A percentile compares a stretch with the other conserved stretches of the same genome.
phyloP scores from a whole-genome alignment of 2,113 vertebrate genomes.

The Microcebus ravelobensis region DNA sequence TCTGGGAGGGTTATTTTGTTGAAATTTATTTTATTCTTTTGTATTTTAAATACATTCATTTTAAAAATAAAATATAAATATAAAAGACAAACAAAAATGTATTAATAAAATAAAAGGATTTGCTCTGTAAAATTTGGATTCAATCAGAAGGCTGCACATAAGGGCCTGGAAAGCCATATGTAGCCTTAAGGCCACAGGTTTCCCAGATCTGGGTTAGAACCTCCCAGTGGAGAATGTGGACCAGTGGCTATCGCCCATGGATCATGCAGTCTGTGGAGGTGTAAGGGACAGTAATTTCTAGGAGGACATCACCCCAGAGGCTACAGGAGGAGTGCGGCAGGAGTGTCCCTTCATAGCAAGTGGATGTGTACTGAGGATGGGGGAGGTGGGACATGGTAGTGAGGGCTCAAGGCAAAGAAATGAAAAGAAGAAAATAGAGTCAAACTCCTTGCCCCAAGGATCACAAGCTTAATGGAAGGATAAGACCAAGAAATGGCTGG shows the following conservation, averaged over 20 bases:
- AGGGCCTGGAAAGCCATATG: too few relatives aligned
- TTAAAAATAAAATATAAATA: too few relatives aligned
- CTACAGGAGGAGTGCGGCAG: background rate
- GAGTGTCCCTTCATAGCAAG: background rate
- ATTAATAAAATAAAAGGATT: too few relatives aligned
- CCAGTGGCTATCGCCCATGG: background rate
- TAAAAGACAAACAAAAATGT: too few relatives aligned
- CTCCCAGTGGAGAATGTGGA: background rate
- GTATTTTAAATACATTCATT: too few relatives aligned
- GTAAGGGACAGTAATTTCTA: background rate
- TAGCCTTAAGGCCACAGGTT: too few relatives aligned
- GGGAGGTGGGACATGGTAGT: background rate
- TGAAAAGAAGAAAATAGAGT: background rate
- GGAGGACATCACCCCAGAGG: background rate
- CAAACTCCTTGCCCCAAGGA: background rate
- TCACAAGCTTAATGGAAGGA: background rate
- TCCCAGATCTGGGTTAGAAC: background rate
- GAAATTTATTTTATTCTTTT: too few relatives aligned
- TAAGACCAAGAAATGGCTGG: background rate
- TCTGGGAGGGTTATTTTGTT: too few relatives aligned
- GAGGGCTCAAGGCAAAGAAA: background rate
- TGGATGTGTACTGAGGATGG: background rate
- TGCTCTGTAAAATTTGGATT: too few relatives aligned
- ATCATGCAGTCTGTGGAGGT: fast-evolving
- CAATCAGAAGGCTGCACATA: too few relatives aligned